Evolutionary conservation across 2,113 vertebrate genomes (phyloP), one percentile per base, ranked within the genome.

Genomic region (Microtus montanus): DNA sequence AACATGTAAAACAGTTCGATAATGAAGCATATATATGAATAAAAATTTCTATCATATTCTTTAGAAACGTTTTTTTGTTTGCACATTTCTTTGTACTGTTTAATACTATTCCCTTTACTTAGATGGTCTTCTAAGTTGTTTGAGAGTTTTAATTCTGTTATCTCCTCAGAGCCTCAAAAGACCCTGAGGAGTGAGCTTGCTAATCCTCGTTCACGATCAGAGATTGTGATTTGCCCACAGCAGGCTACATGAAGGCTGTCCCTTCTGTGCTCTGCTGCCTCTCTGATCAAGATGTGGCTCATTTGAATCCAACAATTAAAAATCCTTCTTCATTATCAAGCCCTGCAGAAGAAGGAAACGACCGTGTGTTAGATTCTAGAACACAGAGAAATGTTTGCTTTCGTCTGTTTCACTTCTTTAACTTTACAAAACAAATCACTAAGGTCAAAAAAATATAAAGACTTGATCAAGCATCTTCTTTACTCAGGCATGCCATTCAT

Each of bases 1-100:
- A 97, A 86, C 74, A 75, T 75, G 94, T 92, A 78, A 94, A 96
- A 84, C 73, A 38, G 41, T 44, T 96, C 80, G 64, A 79, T 96
- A 97, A 83, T 47, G 92, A 92, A 83, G 85, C 13, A 1, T 3
- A 30, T 52, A 61, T 85, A 73, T 89, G 47, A 88, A 83, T 94
- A 83, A 86, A 95, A 28, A 92, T 63, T 88, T 74, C 85, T 79
- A 83, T 95, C 85, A 91, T 92, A 93, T 52, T 35, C 82, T 94
- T 96, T 70, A 89, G 38, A 93, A 95, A n/a, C 44, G 13, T 10
- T 73, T 73, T 94, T 94, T 54, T 80, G 4, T 54, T 54, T 54
- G 52, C 20, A 14, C 7, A 4, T 73, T n/a, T 41, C 9, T 22
- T 44, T 63, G 58, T 63, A 38, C 41, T 28, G 24, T 28, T 64